phyloP scores from a whole-genome alignment of 2,113 vertebrate genomes.

The Hydrolagus affinis region DNA sequence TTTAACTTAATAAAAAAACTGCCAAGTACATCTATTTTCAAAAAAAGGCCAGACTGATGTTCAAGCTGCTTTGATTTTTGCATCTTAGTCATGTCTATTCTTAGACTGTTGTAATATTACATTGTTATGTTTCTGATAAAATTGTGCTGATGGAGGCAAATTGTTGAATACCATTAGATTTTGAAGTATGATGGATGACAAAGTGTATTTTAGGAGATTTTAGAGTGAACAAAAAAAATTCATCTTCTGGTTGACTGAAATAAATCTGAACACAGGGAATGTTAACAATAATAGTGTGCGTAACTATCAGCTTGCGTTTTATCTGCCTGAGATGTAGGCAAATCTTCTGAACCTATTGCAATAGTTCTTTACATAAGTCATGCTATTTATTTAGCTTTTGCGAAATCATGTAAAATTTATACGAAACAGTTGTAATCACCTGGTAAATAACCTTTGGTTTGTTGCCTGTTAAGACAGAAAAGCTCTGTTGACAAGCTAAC shows the following conservation, averaged over 20 bases:
- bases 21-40: background rate
- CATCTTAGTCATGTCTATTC: background rate
- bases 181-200: conserved; percentile 5
- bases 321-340: background rate
- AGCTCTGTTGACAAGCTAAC: too few relatives aligned
- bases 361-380: background rate
- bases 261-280: background rate
- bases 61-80: background rate
- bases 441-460: background rate
- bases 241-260: background rate
- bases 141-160: conserved; percentile 10
- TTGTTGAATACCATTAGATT: background rate
- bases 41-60: background rate
- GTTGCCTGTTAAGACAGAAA: too few relatives aligned
- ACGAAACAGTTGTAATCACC: background rate
- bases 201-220: background rate
- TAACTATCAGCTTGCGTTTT: background rate
- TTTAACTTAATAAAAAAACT: background rate
- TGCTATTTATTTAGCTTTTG: background rate
- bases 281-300: background rate
- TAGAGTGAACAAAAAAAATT: background rate
- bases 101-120: background rate
- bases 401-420: background rate
- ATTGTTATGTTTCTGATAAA: background rate
- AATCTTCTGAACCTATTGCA: background rate